Percentiles rank a stretch among this genome's conserved stretches.
Evolutionary conservation across 2,797 vertebrate species (phyloP).

Genomic region (Enteromius argenteus): DNA sequence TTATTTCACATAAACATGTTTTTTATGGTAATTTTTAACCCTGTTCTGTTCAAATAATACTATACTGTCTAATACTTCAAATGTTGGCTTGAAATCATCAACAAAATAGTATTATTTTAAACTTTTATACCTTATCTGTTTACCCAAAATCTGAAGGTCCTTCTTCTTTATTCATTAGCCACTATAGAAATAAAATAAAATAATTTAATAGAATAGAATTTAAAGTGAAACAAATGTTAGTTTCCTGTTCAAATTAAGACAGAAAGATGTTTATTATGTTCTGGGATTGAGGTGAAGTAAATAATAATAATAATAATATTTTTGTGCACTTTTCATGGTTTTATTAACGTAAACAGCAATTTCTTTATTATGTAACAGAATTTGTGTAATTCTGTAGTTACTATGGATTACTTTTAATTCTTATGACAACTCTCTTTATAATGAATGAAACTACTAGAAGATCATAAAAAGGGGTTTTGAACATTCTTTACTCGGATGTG

Average conservation of each 20-base stretch:
- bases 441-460: neutral
- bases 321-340: neutral
- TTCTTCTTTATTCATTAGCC: neutral
- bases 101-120: neutral
- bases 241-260: neutral
- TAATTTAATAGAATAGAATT: neutral
- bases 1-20: neutral
- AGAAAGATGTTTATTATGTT: neutral
- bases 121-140: neutral
- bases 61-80: neutral
- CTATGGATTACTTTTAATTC: neutral
- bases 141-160: neutral
- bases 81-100: no score
- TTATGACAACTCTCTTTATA: neutral
- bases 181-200: neutral
- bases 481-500: conserved; percentile 17
- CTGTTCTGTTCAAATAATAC: neutral
- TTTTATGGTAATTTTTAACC: neutral
- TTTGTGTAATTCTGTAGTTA: neutral
- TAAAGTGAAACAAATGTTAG: neutral
- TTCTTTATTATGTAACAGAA: neutral
- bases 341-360: neutral
- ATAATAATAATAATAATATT: neutral
- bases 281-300: neutral
- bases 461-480: neutral